phyloP scores from a whole-genome alignment of 2,797 vertebrate species.

The Megalops cyprinoides region DNA sequence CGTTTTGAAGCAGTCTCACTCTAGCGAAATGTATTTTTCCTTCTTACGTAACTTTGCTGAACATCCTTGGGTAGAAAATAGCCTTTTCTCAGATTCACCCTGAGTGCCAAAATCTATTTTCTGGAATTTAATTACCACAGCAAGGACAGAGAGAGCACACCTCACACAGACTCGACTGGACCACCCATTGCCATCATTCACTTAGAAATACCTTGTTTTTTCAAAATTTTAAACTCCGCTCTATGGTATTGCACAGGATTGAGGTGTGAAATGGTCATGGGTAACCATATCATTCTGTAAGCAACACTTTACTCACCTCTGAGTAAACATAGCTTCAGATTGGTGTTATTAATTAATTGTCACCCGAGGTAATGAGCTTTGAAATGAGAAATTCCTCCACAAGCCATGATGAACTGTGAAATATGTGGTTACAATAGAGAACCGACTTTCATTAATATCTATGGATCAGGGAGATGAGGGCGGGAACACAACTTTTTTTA shows the following conservation, averaged over 20 bases:
- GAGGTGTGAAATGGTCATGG: constrained; percentile 15
- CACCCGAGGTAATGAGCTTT: constrained; percentile 57
- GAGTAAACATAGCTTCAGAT: constrained; percentile 30
- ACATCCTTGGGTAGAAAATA: constrained; percentile 32
- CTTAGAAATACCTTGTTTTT: constrained; percentile 11
- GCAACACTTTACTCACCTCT: constrained; percentile 7
- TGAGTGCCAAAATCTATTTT: constrained; percentile 46
- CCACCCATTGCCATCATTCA: constrained; percentile 20
- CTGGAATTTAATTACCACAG: constrained; percentile 63
- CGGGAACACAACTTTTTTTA: constrained; percentile 25
- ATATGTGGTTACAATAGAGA: constrained; percentile 47
- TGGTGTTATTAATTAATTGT: constrained; percentile 57
- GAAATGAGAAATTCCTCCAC: constrained; percentile 52
- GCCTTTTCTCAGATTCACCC: constrained; percentile 53
- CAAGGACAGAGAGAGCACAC: constrained; percentile 36
- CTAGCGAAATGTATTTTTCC: constrained; percentile 62
- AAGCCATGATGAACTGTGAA: constrained; percentile 45
- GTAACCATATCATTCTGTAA: constrained; percentile 29
- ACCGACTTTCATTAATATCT: constrained; percentile 42
- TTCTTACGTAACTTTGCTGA: constrained; percentile 35
- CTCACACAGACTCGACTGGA: constrained; percentile 37
- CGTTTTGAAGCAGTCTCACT: constrained; percentile 34
- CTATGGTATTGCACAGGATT: constrained; percentile 6
- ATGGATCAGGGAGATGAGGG: constrained; percentile 23
- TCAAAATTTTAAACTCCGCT: background rate